These are phyloP conservation scores for Araneus ventricosus DNA, from an alignment of 1,140 invertebrate species.

Conservation along the genomic window DNA sequence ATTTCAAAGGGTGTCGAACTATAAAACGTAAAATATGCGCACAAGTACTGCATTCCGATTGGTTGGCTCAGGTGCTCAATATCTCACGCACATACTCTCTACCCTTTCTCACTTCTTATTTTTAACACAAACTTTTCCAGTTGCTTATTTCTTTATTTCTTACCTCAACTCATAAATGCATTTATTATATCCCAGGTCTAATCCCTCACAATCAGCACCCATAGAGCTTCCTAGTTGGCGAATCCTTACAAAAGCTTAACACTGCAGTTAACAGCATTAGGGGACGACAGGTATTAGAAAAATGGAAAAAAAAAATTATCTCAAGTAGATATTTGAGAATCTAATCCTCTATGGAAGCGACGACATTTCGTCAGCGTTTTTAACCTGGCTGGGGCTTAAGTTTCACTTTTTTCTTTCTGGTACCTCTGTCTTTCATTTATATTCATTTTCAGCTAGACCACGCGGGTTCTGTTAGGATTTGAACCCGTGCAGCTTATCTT, in stretches of 20 bases:
- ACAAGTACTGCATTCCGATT: conserved; percentile 9
- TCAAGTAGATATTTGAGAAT: conserved; percentile 15
- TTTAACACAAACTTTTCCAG: background rate
- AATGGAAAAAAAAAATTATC: conserved; percentile 11
- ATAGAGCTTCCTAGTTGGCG: conserved; percentile 43
- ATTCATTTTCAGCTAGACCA: background rate
- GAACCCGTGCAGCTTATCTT: background rate
- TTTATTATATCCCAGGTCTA: conserved; percentile 44
- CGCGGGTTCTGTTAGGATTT: background rate
- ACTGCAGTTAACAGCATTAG: conserved; percentile 57
- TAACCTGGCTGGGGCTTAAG: background rate
- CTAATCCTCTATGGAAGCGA: background rate
- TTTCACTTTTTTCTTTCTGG: background rate
- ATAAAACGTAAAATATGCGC: conserved; percentile 17
- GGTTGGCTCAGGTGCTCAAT: background rate
- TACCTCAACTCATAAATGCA: conserved; percentile 45
- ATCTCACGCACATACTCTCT: background rate
- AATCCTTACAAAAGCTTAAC: conserved; percentile 55
- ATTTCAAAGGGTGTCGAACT: background rate
- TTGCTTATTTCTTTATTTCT: background rate
- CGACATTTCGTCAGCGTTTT: conserved; percentile 30
- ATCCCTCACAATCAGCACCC: conserved; percentile 8
- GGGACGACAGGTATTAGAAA: background rate
- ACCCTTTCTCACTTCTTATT: conserved; percentile 32
- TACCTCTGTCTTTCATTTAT: background rate